Evolutionary conservation across 2,888 invertebrate species (phyloP).

Genomic region (Trichopria drosophilae): DNA sequence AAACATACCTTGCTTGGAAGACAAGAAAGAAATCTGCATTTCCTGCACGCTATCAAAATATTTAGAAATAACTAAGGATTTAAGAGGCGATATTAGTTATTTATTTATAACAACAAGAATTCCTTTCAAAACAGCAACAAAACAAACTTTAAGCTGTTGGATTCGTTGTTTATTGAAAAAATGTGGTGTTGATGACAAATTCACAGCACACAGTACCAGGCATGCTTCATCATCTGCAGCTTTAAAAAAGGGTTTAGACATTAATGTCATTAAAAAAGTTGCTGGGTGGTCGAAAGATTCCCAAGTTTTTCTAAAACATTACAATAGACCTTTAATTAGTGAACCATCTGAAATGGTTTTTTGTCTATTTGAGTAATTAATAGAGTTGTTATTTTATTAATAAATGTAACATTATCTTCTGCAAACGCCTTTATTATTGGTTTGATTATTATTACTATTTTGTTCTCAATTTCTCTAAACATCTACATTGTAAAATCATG

Average conservation of each 20-base stretch:
- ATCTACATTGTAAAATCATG: too few species aligned
- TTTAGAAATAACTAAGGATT: background rate
- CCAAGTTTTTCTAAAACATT: constrained; percentile 12
- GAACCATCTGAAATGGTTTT: too few species aligned
- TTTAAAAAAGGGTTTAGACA: constrained; percentile 7
- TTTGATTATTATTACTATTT: too few species aligned
- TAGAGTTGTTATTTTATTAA: too few species aligned
- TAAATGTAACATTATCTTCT: too few species aligned
- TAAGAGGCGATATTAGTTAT: background rate
- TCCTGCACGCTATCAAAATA: background rate
- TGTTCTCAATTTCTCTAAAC: too few species aligned
- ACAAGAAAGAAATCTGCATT: background rate
- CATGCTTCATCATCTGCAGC: constrained; percentile 26
- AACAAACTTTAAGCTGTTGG: constrained; percentile 20
- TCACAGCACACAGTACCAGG: constrained; percentile 25
- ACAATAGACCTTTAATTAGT: too few species aligned
- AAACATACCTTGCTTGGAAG: constrained; percentile 10
- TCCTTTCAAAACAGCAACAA: constrained; percentile 11
- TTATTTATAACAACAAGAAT: constrained; percentile 18
- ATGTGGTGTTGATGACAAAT: constrained; percentile 17
- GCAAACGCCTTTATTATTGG: too few species aligned
- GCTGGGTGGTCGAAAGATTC: constrained; percentile 18
- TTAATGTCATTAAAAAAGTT: constrained; percentile 8
- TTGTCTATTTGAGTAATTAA: too few species aligned
- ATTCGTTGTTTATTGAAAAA: constrained; percentile 7